A percentile compares a stretch with the other conserved stretches of the same genome.
Conservation (phyloP, 2,888 invertebrate species). For the Abrostola triplasia region DNA sequence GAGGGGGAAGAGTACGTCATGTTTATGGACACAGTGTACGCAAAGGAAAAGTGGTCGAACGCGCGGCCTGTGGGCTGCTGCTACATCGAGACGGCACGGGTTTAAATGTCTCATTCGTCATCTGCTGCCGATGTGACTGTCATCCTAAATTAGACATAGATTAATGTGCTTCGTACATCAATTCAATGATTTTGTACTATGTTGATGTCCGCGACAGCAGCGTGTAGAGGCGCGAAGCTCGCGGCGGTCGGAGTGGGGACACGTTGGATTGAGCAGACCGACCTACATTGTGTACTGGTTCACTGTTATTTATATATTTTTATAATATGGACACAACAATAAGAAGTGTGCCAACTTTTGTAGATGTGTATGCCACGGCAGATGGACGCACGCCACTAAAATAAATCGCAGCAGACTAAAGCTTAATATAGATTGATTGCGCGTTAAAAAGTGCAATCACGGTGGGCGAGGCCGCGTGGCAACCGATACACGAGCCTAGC, state of each 20-base stretch:
- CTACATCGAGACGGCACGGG: too few species aligned
- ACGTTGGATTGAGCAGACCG: not conserved
- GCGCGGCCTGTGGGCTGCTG: too few species aligned
- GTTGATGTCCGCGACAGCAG: not conserved
- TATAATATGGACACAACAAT: not conserved
- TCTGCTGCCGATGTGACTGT: too few species aligned
- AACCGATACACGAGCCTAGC: too few species aligned
- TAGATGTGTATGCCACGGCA: not conserved
- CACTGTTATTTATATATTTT: constrained; percentile 8
- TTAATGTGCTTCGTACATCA: too few species aligned
- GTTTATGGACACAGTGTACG: too few species aligned
- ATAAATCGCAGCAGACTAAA: not conserved
- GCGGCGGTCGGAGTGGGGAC: too few species aligned
- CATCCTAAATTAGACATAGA: too few species aligned
- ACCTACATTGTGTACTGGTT: not conserved
- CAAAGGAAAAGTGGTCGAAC: too few species aligned
- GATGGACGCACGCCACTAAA: not conserved
- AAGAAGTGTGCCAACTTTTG: constrained; percentile 3
- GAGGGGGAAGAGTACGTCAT: too few species aligned
- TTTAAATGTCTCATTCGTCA: too few species aligned
- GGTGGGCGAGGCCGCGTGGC: too few species aligned
- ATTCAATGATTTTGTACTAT: not conserved
- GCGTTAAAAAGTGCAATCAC: not conserved
- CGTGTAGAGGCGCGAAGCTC: not conserved
- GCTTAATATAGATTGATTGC: constrained; percentile 1